Conservation (phyloP, 2,113 vertebrate genomes). For the Zosterops lateralis region DNA sequence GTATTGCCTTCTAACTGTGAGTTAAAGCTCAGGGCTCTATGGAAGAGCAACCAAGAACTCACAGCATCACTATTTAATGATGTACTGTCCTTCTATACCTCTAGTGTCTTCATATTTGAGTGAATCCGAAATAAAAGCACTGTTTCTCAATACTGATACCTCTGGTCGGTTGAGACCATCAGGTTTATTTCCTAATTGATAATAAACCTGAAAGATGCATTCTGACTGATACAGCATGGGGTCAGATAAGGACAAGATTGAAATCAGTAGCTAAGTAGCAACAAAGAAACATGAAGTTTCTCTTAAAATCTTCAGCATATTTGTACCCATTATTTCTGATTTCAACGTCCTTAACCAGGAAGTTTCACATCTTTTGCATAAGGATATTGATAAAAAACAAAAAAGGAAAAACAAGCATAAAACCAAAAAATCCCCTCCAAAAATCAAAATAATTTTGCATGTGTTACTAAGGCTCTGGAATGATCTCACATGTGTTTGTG, state of each 20-base stretch:
- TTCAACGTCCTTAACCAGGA: neutral
- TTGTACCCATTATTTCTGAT: neutral
- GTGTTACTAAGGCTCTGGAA: neutral
- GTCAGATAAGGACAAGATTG: neutral
- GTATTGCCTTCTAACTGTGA: neutral
- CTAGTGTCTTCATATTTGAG: neutral
- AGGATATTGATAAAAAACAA: fast-evolving
- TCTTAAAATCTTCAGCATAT: neutral
- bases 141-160: neutral
- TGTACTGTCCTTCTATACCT: neutral
- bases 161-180: neutral
- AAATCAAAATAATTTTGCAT: neutral
- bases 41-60: neutral
- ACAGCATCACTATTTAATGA: neutral
- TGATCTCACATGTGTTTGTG: neutral
- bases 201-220: neutral
- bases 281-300: neutral
- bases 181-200: neutral
- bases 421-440: neutral
- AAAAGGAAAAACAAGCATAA: neutral
- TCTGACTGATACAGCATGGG: neutral
- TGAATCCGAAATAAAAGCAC: neutral
- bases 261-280: neutral
- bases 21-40: neutral
- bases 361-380: neutral